phyloP scores from a whole-genome alignment of 1,140 invertebrate genomes.

The Matsumurasca onukii region DNA sequence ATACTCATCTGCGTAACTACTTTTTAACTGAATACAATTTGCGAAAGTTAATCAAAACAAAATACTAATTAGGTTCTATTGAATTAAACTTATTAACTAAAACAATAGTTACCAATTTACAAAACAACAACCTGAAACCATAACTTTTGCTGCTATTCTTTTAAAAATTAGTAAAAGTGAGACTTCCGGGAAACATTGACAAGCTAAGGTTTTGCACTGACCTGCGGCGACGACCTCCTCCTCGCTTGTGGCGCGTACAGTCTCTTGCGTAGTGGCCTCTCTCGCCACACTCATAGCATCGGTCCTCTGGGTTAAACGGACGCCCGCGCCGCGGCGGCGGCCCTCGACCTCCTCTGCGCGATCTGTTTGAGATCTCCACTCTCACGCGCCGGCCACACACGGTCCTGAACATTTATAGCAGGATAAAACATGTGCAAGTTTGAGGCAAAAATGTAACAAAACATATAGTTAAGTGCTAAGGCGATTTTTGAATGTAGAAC shows the following conservation, averaged over 20 bases:
- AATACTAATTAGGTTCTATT: conserved; percentile 17
- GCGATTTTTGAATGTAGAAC: no score
- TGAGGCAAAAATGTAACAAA: no score
- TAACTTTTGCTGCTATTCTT: conserved; percentile 23
- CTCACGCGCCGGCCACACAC: conserved; percentile 87
- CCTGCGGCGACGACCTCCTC: conserved; percentile 48
- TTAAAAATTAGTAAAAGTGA: background rate
- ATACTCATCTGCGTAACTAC: no score
- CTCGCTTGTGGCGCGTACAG: conserved; percentile 66
- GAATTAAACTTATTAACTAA: conserved; percentile 23
- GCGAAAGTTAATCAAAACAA: conserved; percentile 2
- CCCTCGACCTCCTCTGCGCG: conserved; percentile 58
- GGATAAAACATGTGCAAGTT: no score
- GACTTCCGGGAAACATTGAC: conserved; percentile 22
- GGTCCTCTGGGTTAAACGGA: conserved; percentile 77
- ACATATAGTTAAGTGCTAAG: no score
- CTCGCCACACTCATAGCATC: conserved; percentile 91
- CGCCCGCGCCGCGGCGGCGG: conserved; percentile 57
- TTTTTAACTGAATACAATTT: no score
- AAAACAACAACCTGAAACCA: conserved; percentile 35
- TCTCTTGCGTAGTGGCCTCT: conserved; percentile 90
- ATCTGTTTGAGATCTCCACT: conserved; percentile 90
- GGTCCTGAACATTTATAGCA: conserved; percentile 62
- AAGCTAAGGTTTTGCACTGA: conserved; percentile 33
- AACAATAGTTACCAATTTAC: background rate